Evolutionary conservation across 2,797 vertebrate species (phyloP).

Genomic region (Acomys russatus): DNA sequence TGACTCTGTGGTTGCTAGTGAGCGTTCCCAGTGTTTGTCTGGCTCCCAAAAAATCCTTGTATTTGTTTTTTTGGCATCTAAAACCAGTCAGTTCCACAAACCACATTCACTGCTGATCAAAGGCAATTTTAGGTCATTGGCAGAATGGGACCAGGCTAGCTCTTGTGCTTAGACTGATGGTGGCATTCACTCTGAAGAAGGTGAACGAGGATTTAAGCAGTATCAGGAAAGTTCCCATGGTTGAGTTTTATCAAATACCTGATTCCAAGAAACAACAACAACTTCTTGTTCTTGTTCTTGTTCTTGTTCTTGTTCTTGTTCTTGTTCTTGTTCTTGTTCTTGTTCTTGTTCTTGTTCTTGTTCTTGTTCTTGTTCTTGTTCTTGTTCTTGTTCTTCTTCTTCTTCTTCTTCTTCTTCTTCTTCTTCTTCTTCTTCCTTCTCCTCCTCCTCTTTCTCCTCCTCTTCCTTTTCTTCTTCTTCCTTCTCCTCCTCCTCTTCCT

Average conservation of each 20-base stretch:
- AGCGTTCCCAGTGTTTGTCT: constrained; percentile 86
- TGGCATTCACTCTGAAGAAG: constrained; percentile 42
- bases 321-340: too few species aligned
- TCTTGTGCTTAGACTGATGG: constrained; percentile 36
- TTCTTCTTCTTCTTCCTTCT: too few species aligned
- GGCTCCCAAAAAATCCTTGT: constrained; percentile 87
- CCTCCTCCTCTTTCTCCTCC: too few species aligned
- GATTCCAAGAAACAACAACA: too few species aligned
- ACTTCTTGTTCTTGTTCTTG: too few species aligned
- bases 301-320: too few species aligned
- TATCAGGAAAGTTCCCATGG: background rate
- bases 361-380: too few species aligned
- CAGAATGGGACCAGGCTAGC: constrained; percentile 71
- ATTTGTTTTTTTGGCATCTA: constrained; percentile 86
- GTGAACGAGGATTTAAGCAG: background rate
- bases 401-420: too few species aligned
- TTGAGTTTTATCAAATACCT: background rate
- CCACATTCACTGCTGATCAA: constrained; percentile 85
- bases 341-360: too few species aligned
- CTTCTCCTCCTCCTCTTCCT: too few species aligned
- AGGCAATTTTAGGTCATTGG: constrained; percentile 86
- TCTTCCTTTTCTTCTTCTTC: too few species aligned
- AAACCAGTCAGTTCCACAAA: constrained; percentile 81
- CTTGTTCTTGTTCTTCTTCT: too few species aligned
- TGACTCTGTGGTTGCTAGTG: constrained; percentile 83